Base-by-base conservation (phyloP, 2,888 invertebrate genomes). In the Rhagonycha fulva region DNA sequence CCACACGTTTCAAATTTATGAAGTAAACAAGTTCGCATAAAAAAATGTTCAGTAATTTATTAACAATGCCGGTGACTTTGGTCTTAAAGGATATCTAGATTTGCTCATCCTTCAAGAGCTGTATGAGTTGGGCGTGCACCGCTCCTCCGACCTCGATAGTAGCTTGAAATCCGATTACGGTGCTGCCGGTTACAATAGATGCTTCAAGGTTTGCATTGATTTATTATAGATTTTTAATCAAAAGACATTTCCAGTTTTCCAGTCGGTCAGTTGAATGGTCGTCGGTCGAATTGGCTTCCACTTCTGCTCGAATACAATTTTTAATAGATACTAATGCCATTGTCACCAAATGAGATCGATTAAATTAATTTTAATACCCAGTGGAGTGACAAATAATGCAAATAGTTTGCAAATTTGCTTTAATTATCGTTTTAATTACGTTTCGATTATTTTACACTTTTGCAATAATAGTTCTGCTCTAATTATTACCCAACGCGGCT, bases 181-280 rank as follows among this genome's bases (percentile, higher is more conserved):
- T 78, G 78, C 78, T 78, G 78, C 78, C 78, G 78, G 75, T 76
- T 75, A 78, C 76, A 78, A 78, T 78, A 75, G 81, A 79, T 80
- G 80, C 81, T 82, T 81, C 82, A 82, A 82, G 82, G 82, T 82
- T 81, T 30, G 78, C 80, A 76, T 78, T 81, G 80, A 81, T 81
- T 81, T 81, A 81, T 79, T 76, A 77, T 74, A 74, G 78, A 80
- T 78, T 80, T 78, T 79, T 77, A 78, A 80, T 80, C 77, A 79
- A 74, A 62, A 75, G 78, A 78, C 77, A 75, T 74, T 75, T 66
- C 62, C 63, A 47, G 47, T 66, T 26, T 76, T 78, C 73, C 75
- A 78, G 75, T 78, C 71, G 75, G 72, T 77, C 77, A 75, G 75
- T 72, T 14, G 60, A 70, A 70, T 77, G 68, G 47, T 47, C 47